Percentiles rank a stretch among this genome's conserved stretches.
phyloP scores from a whole-genome alignment of 2,797 vertebrate species.

The Microctenopoma stevenorrisi region DNA sequence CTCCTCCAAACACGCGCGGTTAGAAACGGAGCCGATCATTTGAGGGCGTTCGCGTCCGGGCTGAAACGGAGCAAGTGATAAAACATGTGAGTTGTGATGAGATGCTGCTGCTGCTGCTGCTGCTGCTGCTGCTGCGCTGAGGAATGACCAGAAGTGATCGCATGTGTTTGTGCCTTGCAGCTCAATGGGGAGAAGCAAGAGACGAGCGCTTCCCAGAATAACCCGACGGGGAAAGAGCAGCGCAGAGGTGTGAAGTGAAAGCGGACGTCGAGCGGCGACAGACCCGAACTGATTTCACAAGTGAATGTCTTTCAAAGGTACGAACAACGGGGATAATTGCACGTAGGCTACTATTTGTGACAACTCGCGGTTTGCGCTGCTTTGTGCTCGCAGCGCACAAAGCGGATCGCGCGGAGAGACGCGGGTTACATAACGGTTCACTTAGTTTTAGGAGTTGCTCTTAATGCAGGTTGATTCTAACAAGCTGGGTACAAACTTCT shows the following conservation, averaged over 20 bases:
- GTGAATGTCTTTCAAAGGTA: constrained; percentile 70
- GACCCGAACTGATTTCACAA: constrained; percentile 57
- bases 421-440: constrained; percentile 51
- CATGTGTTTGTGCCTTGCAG: constrained; percentile 71
- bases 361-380: constrained; percentile 21
- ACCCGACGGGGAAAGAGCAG: constrained; percentile 40
- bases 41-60: constrained; percentile 39
- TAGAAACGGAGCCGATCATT: constrained; percentile 39
- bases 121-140: constrained; percentile 18
- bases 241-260: constrained; percentile 44
- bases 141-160: constrained; percentile 57
- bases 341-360: background rate
- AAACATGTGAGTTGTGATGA: constrained; percentile 40
- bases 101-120: constrained; percentile 35
- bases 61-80: constrained; percentile 34
- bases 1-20: constrained; percentile 26
- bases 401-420: constrained; percentile 26
- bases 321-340: constrained; percentile 16
- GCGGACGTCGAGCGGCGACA: constrained; percentile 50
- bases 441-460: constrained; percentile 19
- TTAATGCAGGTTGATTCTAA: constrained; percentile 13
- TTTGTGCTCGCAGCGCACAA: background rate
- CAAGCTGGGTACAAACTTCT: constrained; percentile 9
- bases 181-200: constrained; percentile 59
- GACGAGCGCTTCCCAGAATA: constrained; percentile 57